These are phyloP conservation scores for Ips nitidus DNA, from an alignment of 1,140 invertebrate genomes.

Conservation along the genomic window DNA sequence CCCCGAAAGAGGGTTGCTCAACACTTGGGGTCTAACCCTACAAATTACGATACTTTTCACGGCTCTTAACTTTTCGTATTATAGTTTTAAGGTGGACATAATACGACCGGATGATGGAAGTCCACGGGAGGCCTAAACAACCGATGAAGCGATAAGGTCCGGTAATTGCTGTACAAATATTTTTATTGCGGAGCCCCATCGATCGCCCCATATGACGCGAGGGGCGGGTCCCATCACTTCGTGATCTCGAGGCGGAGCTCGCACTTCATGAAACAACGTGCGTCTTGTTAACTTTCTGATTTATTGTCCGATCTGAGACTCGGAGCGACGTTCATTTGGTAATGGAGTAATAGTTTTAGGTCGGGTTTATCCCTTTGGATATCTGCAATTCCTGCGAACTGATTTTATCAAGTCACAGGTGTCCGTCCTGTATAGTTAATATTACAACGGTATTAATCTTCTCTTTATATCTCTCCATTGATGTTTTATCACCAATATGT, in stretches of 20 bases:
- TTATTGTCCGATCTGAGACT: slow-evolving; percentile 43
- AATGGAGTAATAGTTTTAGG: slow-evolving; percentile 36
- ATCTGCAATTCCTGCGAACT: slow-evolving; percentile 19
- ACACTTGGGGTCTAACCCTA: slow-evolving; percentile 14
- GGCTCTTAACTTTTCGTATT: slow-evolving; percentile 1
- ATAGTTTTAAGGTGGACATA: neutral
- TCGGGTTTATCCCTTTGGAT: slow-evolving; percentile 18
- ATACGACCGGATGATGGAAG: slow-evolving; percentile 10
- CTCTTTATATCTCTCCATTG: too few species aligned
- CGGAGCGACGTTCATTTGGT: slow-evolving; percentile 37
- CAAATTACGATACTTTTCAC: slow-evolving; percentile 14
- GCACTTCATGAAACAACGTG: slow-evolving; percentile 49
- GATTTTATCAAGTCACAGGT: slow-evolving; percentile 14
- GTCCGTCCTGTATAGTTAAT: too few species aligned
- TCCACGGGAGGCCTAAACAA: slow-evolving; percentile 15
- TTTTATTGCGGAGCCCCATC: slow-evolving; percentile 45
- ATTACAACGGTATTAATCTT: too few species aligned
- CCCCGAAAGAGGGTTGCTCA: slow-evolving; percentile 5
- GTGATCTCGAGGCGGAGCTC: slow-evolving; percentile 46
- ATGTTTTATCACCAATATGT: too few species aligned
- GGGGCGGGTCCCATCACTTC: slow-evolving; percentile 42
- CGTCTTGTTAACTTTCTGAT: slow-evolving; percentile 52
- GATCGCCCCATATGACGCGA: slow-evolving; percentile 47
- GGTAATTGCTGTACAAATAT: slow-evolving; percentile 49
- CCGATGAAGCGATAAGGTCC: slow-evolving; percentile 19